phyloP scores from a whole-genome alignment of 2,888 invertebrate species.

The Isoperla grammatica region DNA sequence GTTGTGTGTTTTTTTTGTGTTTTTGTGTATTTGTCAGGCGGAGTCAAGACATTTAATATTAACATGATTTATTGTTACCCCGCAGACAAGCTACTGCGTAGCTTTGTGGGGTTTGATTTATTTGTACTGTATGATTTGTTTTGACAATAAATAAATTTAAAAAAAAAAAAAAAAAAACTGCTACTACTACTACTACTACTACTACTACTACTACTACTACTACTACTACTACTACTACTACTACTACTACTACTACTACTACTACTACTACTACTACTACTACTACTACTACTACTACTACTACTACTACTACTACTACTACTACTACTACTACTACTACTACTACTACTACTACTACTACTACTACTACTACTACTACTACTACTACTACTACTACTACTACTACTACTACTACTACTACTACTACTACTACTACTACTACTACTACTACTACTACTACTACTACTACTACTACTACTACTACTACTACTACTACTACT shows the following conservation, averaged over 20 bases:
- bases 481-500: constrained; percentile 4
- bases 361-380: constrained; percentile 6
- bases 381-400: constrained; percentile 2
- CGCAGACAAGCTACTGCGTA: too few species aligned
- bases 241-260: constrained; percentile 4
- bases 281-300: constrained; percentile 6
- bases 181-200: constrained; percentile 2
- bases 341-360: constrained; percentile 4
- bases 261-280: constrained; percentile 2
- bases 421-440: background rate
- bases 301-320: constrained; percentile 4
- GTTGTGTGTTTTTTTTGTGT: too few species aligned
- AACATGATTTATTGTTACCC: too few species aligned
- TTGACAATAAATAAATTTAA: too few species aligned
- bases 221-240: constrained; percentile 4
- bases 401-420: constrained; percentile 4
- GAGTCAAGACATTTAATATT: too few species aligned
- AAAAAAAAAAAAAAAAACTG: too few species aligned
- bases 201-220: constrained; percentile 2
- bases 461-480: background rate
- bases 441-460: too few species aligned
- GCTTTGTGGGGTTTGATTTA: too few species aligned
- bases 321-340: background rate
- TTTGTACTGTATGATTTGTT: too few species aligned
- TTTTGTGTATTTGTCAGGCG: too few species aligned